Conservation (phyloP, 2,113 vertebrate species). For the Scolopax mira region DNA sequence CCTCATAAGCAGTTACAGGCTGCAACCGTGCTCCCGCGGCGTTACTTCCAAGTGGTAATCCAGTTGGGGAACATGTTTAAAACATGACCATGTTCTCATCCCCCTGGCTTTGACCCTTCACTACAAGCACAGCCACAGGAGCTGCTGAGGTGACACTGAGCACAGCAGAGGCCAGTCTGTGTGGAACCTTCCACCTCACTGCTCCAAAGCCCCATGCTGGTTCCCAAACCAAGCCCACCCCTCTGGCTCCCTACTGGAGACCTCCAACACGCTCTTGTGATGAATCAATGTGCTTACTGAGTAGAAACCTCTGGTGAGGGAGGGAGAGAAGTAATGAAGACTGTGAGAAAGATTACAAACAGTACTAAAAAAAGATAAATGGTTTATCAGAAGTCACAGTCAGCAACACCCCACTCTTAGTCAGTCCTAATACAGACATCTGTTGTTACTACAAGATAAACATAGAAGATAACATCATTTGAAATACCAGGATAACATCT, state of each 20-base stretch:
- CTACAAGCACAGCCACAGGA: background rate
- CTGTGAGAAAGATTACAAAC: background rate
- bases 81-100: background rate
- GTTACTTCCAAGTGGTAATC: background rate
- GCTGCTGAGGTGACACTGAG: background rate
- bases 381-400: background rate
- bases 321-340: background rate
- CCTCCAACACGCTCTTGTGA: background rate
- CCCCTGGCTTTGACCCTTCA: background rate
- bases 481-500: background rate
- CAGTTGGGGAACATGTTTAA: background rate
- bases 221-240: background rate
- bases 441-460: background rate
- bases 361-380: background rate
- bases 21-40: background rate
- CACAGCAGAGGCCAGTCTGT: background rate
- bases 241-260: background rate
- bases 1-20: background rate
- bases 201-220: background rate
- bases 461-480: background rate
- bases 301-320: background rate
- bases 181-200: background rate
- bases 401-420: background rate
- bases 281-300: background rate
- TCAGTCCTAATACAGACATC: background rate